Percentiles rank a stretch among this genome's conserved stretches.
phyloP scores from a whole-genome alignment of 1,140 invertebrate genomes.

The Drosophila equinoxialis region DNA sequence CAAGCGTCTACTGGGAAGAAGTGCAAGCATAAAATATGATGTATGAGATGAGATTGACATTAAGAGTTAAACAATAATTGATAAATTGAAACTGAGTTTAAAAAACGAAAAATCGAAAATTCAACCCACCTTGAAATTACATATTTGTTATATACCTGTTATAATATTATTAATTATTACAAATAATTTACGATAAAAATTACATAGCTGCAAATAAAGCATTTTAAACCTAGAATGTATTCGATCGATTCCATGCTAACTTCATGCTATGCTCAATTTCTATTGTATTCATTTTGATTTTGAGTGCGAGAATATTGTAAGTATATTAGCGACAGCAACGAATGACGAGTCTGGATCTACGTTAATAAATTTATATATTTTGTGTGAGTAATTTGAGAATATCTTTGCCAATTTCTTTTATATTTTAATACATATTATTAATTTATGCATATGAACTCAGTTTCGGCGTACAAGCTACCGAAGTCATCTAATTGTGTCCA shows the following conservation, averaged over 20 bases:
- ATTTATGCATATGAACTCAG: too few relatives aligned
- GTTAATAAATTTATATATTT: too few relatives aligned
- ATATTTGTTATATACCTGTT: constrained; percentile 82
- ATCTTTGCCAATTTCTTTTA: too few relatives aligned
- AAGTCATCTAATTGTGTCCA: too few relatives aligned
- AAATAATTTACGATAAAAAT: constrained; percentile 70
- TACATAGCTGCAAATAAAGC: constrained; percentile 75
- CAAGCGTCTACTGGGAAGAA: constrained; percentile 51
- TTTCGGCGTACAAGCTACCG: too few relatives aligned
- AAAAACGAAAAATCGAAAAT: constrained; percentile 80
- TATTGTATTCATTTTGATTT: not conserved
- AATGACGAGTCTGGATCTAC: too few relatives aligned
- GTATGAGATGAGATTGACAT: constrained; percentile 35
- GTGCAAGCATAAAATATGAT: constrained; percentile 35
- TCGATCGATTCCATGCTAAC: constrained; percentile 10
- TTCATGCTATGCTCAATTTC: not conserved
- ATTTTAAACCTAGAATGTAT: constrained; percentile 49
- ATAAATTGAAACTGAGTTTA: constrained; percentile 75
- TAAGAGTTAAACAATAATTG: constrained; percentile 57
- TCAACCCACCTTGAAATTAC: constrained; percentile 82
- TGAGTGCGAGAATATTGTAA: not conserved
- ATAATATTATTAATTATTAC: constrained; percentile 56
- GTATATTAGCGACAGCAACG: not conserved
- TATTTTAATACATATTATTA: too few relatives aligned
- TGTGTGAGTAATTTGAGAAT: too few relatives aligned